phyloP scores from a whole-genome alignment of 2,113 vertebrate genomes.

The Struthio camelus region DNA sequence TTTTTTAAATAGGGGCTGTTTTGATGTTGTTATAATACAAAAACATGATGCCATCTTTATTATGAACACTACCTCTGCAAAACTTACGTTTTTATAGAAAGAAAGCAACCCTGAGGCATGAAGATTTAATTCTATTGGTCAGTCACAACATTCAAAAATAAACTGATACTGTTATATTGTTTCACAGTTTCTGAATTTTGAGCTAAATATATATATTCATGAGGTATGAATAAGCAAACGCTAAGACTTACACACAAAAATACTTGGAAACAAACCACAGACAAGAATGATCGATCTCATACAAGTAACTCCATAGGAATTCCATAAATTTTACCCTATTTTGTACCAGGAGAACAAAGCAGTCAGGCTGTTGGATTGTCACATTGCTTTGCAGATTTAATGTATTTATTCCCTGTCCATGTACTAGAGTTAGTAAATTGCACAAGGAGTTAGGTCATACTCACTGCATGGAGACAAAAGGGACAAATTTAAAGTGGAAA shows the following conservation, averaged over 20 bases:
- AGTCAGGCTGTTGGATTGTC: neutral
- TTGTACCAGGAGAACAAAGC: neutral
- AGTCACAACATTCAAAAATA: neutral
- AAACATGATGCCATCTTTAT: neutral
- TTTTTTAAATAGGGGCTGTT: neutral
- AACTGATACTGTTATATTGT: neutral
- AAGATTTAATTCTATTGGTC: neutral
- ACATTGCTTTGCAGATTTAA: neutral
- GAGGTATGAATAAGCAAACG: neutral
- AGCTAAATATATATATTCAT: neutral
- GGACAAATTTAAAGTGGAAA: neutral
- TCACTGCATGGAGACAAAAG: neutral
- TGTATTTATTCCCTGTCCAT: neutral
- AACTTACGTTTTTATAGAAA: neutral
- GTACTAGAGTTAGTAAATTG: neutral
- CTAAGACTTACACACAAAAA: neutral
- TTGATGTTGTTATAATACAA: neutral
- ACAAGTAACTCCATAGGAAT: neutral
- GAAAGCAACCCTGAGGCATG: neutral
- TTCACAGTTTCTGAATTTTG: constrained; percentile 32
- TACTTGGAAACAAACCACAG: neutral
- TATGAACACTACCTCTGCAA: neutral
- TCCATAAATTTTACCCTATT: neutral
- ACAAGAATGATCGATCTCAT: neutral
- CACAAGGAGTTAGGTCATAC: neutral